phyloP scores from a whole-genome alignment of 2,113 vertebrate genomes.

The Anolis sagrei region DNA sequence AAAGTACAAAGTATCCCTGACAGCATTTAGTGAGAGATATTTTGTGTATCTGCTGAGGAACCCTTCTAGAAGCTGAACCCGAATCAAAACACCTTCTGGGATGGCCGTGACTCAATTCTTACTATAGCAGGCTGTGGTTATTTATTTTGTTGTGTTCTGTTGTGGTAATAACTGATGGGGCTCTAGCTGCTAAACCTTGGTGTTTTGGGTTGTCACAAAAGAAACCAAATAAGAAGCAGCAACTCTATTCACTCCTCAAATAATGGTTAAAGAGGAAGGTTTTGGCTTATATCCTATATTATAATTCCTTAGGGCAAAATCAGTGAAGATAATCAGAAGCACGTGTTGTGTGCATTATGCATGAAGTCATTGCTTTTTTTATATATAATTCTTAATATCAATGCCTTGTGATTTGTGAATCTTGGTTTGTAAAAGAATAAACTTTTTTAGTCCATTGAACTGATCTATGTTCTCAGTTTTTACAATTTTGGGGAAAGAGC shows the following conservation, averaged over 20 bases:
- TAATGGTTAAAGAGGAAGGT: neutral
- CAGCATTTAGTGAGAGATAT: too few relatives aligned
- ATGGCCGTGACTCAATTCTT: neutral
- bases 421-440: conserved; percentile 3
- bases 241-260: neutral
- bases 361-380: neutral
- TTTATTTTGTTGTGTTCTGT: neutral
- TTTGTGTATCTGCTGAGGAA: too few relatives aligned
- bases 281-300: neutral
- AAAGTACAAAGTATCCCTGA: too few relatives aligned
- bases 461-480: neutral
- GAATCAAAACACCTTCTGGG: neutral
- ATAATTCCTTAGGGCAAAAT: neutral
- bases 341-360: neutral
- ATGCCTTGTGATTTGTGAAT: conserved; percentile 7
- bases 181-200: neutral
- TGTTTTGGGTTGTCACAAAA: neutral
- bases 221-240: neutral
- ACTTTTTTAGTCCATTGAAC: neutral
- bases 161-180: neutral
- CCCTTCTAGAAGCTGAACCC: neutral
- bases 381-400: neutral
- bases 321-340: neutral
- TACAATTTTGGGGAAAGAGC: neutral
- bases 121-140: neutral